A percentile compares a stretch with the other conserved stretches of the same genome.
These are phyloP conservation scores for Rhodeus uyekii DNA, from an alignment of 2,797 vertebrate species.

Conservation along the genomic window DNA sequence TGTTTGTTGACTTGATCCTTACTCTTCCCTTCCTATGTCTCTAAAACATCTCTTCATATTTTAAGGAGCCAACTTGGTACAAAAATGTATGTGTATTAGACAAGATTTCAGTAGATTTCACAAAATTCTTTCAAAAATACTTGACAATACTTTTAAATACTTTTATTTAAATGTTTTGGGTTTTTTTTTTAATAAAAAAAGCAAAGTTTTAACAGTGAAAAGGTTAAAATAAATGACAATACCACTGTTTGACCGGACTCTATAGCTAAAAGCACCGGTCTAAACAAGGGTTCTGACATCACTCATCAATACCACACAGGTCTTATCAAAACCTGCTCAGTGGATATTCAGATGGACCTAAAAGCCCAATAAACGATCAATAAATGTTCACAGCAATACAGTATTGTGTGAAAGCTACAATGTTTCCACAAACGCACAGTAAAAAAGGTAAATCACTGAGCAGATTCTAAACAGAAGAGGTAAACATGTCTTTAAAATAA, in stretches of 20 bases:
- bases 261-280: slow-evolving; percentile 51
- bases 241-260: slow-evolving; percentile 32
- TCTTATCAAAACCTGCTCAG: slow-evolving; percentile 23
- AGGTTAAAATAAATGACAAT: slow-evolving; percentile 46
- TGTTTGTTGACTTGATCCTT: slow-evolving; percentile 3
- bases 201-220: slow-evolving; percentile 41
- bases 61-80: neutral
- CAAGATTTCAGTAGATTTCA: neutral
- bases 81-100: neutral
- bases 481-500: slow-evolving; percentile 48
- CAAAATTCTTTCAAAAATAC: neutral
- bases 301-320: slow-evolving; percentile 43
- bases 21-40: neutral
- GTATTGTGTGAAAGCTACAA: slow-evolving; percentile 45
- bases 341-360: slow-evolving; percentile 34
- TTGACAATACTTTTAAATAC: slow-evolving; percentile 51
- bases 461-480: slow-evolving; percentile 45
- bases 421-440: slow-evolving; percentile 44
- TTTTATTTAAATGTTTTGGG: slow-evolving; percentile 55
- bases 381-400: slow-evolving; percentile 48
- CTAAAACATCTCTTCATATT: neutral
- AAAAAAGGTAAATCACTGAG: slow-evolving; percentile 38
- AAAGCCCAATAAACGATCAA: slow-evolving; percentile 32
- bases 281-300: slow-evolving; percentile 42
- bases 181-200: slow-evolving; percentile 40